These are phyloP conservation scores for Grus americana DNA, from an alignment of 2,113 vertebrate genomes.

Conservation along the genomic window DNA sequence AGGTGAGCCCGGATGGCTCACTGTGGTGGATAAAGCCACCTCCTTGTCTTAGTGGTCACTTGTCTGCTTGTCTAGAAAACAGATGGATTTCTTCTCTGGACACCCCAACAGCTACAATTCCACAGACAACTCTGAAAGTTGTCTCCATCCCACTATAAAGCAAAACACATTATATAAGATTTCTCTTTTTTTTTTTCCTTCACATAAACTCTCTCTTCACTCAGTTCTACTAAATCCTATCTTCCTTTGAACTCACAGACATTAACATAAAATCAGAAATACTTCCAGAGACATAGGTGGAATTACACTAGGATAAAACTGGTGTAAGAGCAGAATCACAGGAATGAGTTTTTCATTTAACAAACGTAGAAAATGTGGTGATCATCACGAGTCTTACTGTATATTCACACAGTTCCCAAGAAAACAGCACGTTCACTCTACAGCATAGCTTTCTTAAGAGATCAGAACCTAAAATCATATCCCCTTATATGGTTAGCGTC, in stretches of 20 bases:
- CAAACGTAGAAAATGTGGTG: background rate
- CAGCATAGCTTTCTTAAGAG: background rate
- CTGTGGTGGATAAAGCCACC: background rate
- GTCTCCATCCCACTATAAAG: background rate
- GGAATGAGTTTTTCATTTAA: slow-evolving; percentile 5
- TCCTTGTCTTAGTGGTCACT: background rate
- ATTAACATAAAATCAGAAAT: background rate
- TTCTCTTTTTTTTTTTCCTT: background rate
- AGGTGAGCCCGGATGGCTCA: rapidly evolving
- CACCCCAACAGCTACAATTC: background rate
- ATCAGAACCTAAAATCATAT: background rate
- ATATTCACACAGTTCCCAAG: background rate
- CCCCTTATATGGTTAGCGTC: background rate
- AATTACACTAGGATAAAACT: background rate
- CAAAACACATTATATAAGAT: background rate
- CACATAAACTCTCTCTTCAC: background rate
- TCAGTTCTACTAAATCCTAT: background rate
- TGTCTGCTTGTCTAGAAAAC: background rate
- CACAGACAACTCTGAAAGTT: background rate
- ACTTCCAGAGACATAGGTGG: background rate
- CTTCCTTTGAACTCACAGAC: background rate
- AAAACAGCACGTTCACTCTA: background rate
- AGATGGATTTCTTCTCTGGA: background rate
- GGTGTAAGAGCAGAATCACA: background rate
- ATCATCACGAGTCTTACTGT: background rate